phyloP scores from a whole-genome alignment of 2,113 vertebrate genomes.

The Serilophus lunatus region DNA sequence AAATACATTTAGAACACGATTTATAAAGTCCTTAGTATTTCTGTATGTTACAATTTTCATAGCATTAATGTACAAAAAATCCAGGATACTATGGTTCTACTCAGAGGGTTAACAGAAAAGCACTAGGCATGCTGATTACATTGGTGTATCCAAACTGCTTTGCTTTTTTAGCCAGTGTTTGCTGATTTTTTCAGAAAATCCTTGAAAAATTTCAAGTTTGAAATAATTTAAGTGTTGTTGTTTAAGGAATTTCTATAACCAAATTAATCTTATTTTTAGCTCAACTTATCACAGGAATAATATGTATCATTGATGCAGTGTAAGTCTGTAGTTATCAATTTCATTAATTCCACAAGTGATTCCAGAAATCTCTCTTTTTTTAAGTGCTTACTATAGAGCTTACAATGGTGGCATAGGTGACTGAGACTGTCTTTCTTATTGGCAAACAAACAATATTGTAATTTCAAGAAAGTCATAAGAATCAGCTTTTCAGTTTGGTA shows the following conservation, averaged over 20 bases:
- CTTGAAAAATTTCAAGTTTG: slow-evolving; percentile 69
- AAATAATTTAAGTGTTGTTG: slow-evolving; percentile 73
- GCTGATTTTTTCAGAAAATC: slow-evolving; percentile 66
- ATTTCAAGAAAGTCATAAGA: slow-evolving; percentile 66
- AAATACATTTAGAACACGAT: slow-evolving; percentile 31
- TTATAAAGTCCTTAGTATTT: slow-evolving; percentile 33
- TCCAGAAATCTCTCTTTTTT: slow-evolving; percentile 60
- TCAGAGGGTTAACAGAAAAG: slow-evolving; percentile 75
- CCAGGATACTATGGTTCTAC: slow-evolving; percentile 48
- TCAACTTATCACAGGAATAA: slow-evolving; percentile 67
- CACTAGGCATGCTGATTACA: slow-evolving; percentile 75
- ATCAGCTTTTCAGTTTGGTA: slow-evolving; percentile 70
- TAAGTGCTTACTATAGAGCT: slow-evolving; percentile 62
- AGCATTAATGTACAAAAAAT: slow-evolving; percentile 40
- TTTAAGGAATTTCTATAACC: slow-evolving; percentile 76
- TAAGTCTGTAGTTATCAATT: slow-evolving; percentile 69
- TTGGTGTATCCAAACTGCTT: slow-evolving; percentile 72
- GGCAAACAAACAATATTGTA: slow-evolving; percentile 59
- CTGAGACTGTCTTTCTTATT: slow-evolving; percentile 70
- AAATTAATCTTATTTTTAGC: slow-evolving; percentile 74
- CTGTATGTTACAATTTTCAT: slow-evolving; percentile 31
- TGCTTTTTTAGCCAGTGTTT: slow-evolving; percentile 74
- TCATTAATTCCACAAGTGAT: slow-evolving; percentile 61
- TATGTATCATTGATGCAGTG: slow-evolving; percentile 69
- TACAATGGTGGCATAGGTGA: slow-evolving; percentile 68